phyloP scores from a whole-genome alignment of 1,140 invertebrate genomes.

The Cephus cinctus region DNA sequence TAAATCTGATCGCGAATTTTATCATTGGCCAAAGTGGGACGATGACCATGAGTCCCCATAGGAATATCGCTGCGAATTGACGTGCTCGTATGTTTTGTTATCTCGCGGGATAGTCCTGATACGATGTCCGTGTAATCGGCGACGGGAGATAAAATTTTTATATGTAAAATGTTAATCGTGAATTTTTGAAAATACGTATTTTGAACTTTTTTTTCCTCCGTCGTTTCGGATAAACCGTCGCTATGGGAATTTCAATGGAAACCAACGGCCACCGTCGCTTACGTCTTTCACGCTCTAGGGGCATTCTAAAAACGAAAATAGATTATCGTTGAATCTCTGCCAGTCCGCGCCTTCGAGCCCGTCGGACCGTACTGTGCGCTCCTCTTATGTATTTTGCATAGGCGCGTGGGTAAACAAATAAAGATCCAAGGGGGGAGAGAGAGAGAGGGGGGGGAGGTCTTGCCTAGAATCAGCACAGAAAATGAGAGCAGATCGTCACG shows the following conservation, averaged over 20 bases:
- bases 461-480: conserved; percentile 4
- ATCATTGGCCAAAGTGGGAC: too few relatives aligned
- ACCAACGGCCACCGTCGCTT: conserved; percentile 10
- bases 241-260: neutral
- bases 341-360: conserved; percentile 31
- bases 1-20: too few relatives aligned
- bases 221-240: neutral
- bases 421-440: conserved; percentile 17
- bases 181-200: conserved; percentile 1
- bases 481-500: conserved; percentile 3
- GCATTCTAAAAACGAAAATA: conserved; percentile 38
- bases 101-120: too few relatives aligned
- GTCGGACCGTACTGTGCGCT: conserved; percentile 9
- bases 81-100: too few relatives aligned
- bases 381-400: neutral
- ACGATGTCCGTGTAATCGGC: too few relatives aligned
- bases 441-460: too few relatives aligned
- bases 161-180: conserved; percentile 6
- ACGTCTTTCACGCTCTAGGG: conserved; percentile 23
- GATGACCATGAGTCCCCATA: too few relatives aligned
- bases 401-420: conserved; percentile 22
- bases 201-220: too few relatives aligned
- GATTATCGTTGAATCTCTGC: conserved; percentile 39
- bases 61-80: too few relatives aligned
- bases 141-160: conserved; percentile 11